Evolutionary conservation across 2,888 invertebrate genomes (phyloP), one percentile per base, ranked within the genome.

Genomic region (Ophion ellenae): DNA sequence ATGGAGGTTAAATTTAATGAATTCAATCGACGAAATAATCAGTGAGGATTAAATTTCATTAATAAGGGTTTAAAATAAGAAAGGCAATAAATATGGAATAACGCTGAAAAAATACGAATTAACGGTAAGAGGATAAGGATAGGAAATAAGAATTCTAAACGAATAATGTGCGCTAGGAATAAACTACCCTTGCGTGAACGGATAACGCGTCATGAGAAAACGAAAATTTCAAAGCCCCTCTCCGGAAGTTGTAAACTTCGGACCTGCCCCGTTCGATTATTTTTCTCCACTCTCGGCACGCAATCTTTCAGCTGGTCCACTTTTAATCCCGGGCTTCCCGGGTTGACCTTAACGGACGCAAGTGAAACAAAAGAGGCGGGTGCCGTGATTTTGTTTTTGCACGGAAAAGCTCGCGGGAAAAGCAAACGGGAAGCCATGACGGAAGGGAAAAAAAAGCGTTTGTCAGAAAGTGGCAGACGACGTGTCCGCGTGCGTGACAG

Each of bases 381-480:
- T 24, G 20, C 20, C 11, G 61, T n/a, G 17, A 5, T 53, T 53
- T 47, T 47, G 11, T 45, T 67, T 17, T 32, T 61, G 6, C 47
- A 36, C 32, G 24, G 24, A 14, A 28, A 6, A 14, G n/a, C 17
- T 73, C 11, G 61, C 75, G 59, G 6, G 20, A n/a, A 66, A 71
- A 57, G 63, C 17, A 32, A 67, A 67, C 66, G 28, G 10, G 76
- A 75, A 36, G 59, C 75, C 36, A 77, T 78, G 53, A 74, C 36
- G 32, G 47, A 53, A 24, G 24, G 73, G 70, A 53, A 69, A 47
- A 86, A 86, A 85, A 80, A 81, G 67, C 83, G 83, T 71, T 88
- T 86, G 90, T 89, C 88, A 90, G 89, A 90, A 88, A 88, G 87
- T 89, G 92, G 92, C 91, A 91, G 92, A 91, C 92, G 92, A 92